Evolutionary conservation across 2,113 vertebrate genomes (phyloP), one percentile per base, ranked within the genome.

Genomic region (Vulpes vulpes): DNA sequence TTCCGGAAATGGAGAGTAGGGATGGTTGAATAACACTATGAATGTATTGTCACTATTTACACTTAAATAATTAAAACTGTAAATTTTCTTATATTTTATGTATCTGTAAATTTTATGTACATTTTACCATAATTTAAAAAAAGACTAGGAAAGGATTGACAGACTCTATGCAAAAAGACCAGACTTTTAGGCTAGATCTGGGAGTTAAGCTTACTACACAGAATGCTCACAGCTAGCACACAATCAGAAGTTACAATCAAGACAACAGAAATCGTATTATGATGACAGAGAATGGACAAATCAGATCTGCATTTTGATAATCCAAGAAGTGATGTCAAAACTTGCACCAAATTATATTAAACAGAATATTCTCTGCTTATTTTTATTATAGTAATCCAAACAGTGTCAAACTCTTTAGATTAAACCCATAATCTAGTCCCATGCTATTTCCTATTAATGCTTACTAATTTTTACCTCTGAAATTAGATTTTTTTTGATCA

Each of bases 301-400:
- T 67, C 65, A 95, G 35, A 55, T n/a, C 71, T 95, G 11, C 64
- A 88, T 79, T 80, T 23, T 96, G 86, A 62, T 83, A 96, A 92
- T 69, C 17, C 35, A 95, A 95, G 35, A 94, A 62, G 23, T 53
- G 3, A 96, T 12, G 55, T 71, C 55, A 89, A 25, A 96, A 82
- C 38, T 51, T 91, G 10, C 69, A 55, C 35, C 19, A 62, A 80
- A 86, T 65, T 89, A 81, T 57, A 92, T 80, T 74, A 94, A 92
- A 87, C 20, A 83, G 15, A 5, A n/a, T 91, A 16, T 79, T 73
- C 49, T 86, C 38, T 19, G n/a, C n/a, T 90, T 88, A 62, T 79
- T 81, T 95, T 96, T 85, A 86, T 65, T 83, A 74, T n/a, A 83
- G 2, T 65, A 92, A 90, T 80, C 17, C 96, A 73, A 95, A 95